A percentile compares a stretch with the other conserved stretches of the same genome.
phyloP scores from a whole-genome alignment of 2,888 invertebrate species.

The Meganola albula region DNA sequence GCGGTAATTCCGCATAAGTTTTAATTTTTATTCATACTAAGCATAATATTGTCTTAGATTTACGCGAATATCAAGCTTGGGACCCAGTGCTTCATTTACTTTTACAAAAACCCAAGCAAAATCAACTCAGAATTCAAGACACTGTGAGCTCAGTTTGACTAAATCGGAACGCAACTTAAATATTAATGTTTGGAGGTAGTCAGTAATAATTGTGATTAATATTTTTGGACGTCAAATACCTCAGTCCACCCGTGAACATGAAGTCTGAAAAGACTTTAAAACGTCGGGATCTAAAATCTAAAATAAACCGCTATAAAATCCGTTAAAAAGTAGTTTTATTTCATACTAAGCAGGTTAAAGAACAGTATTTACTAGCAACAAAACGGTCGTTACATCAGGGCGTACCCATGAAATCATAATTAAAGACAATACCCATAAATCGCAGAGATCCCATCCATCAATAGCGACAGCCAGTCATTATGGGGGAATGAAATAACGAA shows the following conservation, averaged over 20 bases:
- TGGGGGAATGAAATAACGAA: slow-evolving; percentile 34
- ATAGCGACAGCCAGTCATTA: slow-evolving; percentile 19
- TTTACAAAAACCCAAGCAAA: no score
- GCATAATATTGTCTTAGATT: no score
- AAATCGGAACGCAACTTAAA: no score
- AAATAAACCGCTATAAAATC: not conserved
- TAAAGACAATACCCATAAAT: slow-evolving; percentile 10
- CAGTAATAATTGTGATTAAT: not conserved
- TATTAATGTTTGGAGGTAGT: no score
- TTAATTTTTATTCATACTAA: no score
- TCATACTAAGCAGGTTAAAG: no score
- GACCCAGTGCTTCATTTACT: no score
- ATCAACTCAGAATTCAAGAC: no score
- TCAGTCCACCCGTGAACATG: not conserved
- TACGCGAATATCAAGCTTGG: no score
- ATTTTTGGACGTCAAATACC: not conserved
- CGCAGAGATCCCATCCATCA: slow-evolving; percentile 22
- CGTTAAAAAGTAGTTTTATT: not conserved
- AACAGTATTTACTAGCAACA: not conserved
- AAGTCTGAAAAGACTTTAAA: not conserved
- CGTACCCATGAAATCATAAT: slow-evolving; percentile 7
- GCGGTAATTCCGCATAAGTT: no score
- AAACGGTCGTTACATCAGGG: not conserved
- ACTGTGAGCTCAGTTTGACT: no score
- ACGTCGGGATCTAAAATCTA: not conserved